Conservation (phyloP, 2,797 vertebrate genomes). For the Smutsia gigantea region DNA sequence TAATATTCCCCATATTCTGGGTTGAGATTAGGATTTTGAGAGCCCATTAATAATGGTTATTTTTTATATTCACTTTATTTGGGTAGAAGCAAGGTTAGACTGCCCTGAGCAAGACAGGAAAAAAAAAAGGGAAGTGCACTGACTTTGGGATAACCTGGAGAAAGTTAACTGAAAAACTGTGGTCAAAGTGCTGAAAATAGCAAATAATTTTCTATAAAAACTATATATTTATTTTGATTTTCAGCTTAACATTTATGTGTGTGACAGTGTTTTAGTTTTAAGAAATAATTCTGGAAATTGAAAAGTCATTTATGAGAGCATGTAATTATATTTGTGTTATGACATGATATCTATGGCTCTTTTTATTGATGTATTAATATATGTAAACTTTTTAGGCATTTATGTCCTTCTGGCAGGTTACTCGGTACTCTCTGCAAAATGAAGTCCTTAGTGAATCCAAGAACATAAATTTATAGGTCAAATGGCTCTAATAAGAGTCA, state of each 20-base stretch:
- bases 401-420: neutral
- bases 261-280: neutral
- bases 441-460: neutral
- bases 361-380: conserved; percentile 21
- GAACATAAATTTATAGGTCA: neutral
- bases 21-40: conserved; percentile 71
- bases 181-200: neutral
- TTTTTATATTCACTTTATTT: conserved; percentile 54
- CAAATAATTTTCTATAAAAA: conserved; percentile 30
- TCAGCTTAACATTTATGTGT: neutral
- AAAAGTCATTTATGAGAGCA: neutral
- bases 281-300: conserved; percentile 43
- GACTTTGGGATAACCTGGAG: conserved; percentile 55
- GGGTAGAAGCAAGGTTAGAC: conserved; percentile 63
- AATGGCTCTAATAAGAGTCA: neutral
- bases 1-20: conserved; percentile 59
- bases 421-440: neutral
- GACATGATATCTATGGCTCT: neutral
- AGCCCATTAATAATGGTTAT: conserved; percentile 74
- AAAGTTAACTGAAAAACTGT: conserved; percentile 35
- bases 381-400: neutral
- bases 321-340: neutral
- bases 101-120: conserved; percentile 24
- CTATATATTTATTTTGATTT: neutral
- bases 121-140: conserved; percentile 19